Conservation (phyloP, 2,113 vertebrate genomes). For the Pygoscelis adeliae region DNA sequence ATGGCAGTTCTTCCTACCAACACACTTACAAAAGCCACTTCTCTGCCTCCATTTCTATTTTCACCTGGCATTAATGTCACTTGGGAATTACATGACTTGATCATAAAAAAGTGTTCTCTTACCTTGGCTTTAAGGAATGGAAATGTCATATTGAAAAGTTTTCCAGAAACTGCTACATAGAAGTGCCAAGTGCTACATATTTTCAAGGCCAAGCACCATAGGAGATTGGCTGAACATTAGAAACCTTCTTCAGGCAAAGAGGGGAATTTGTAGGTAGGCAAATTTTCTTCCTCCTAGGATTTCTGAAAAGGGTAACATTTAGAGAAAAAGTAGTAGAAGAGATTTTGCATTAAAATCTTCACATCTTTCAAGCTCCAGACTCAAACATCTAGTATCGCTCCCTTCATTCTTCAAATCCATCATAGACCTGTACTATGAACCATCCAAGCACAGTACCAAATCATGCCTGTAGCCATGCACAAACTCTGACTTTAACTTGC, state of each 20-base stretch:
- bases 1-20: not conserved
- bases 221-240: not conserved
- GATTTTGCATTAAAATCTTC: constrained; percentile 56
- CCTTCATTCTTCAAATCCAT: constrained; percentile 17
- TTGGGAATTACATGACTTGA: not conserved
- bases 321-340: constrained; percentile 8
- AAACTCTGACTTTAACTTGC: not conserved
- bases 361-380: constrained; percentile 28
- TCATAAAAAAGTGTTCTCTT: not conserved
- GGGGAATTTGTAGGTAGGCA: not conserved
- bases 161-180: not conserved
- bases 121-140: not conserved
- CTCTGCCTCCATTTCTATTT: not conserved
- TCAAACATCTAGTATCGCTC: constrained; percentile 45
- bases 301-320: constrained; percentile 6
- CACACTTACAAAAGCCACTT: not conserved
- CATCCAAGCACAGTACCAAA: not conserved
- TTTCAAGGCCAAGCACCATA: not conserved
- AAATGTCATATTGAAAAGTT: not conserved
- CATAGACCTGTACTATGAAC: not conserved
- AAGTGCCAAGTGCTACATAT: not conserved
- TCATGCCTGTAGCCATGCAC: not conserved
- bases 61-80: not conserved
- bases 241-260: not conserved
- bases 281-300: not conserved